Evolutionary conservation across 2,888 invertebrate genomes (phyloP), one percentile per base, ranked within the genome.

Genomic region (Ephialtes manifestator): DNA sequence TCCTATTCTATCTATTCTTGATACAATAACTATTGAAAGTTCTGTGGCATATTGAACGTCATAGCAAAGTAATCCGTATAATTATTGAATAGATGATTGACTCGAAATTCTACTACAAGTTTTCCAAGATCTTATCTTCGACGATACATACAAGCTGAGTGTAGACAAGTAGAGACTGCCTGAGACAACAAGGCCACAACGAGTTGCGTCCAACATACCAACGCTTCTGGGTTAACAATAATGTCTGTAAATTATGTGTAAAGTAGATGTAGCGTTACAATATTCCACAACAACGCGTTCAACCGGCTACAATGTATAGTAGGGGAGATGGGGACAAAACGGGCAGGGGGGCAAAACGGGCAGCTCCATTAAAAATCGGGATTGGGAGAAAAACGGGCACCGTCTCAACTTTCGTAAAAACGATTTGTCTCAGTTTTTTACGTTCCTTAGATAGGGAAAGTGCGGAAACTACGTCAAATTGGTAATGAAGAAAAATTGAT

Each of bases 41-140:
- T 39, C 20, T 24, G 10, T 13, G 15, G 15, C n/a, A 28, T 58
- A 60, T 60, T 60, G 24, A 24, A 24, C 1, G 24, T 2, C 1
- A 2, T 24, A 24, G 24, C 24, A 4, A 20, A 20, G 20, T 13
- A 63, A 8, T 10, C 15, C 15, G 63, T 63, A 8, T 3, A n/a
- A n/a, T 63, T 35, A 7, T 39, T 35, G 0, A 18, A 39, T 39
- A 35, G 20, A 58, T 35, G n/a, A 35, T 39, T 15, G 7, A 13
- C 11, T 7, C 48, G 51, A n/a, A 15, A 51, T 55, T 53, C 1
- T 28, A 20, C 24, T 55, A 71, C 53, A 11, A 43, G 39, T 35
- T 55, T 8, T n/a, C 35, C 55, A 24, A 58, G 24, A 55, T 72
- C 15, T 55, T 43, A 72, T 13, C 55, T 39, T 2, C 43, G 71